These are phyloP conservation scores for Ceratothoa steindachneri DNA, from an alignment of 2,888 invertebrate genomes.

Conservation along the genomic window DNA sequence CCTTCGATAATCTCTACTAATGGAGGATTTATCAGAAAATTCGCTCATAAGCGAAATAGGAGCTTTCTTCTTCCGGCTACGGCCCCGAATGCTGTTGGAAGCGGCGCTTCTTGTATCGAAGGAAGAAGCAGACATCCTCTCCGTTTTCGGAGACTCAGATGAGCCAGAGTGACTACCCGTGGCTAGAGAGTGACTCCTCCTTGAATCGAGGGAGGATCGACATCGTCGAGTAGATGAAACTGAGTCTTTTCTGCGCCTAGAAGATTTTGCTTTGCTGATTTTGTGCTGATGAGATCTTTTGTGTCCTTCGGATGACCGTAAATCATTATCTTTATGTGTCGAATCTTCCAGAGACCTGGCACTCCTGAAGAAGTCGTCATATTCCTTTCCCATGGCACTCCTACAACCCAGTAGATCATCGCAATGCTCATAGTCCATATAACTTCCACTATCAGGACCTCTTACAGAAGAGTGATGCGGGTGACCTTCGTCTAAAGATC, in stretches of 20 bases:
- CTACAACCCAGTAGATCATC: background rate
- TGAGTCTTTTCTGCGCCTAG: background rate
- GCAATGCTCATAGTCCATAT: background rate
- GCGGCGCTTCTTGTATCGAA: background rate
- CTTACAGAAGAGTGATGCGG: background rate
- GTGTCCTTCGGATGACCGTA: background rate
- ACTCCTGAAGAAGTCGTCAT: background rate
- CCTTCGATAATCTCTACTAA: background rate
- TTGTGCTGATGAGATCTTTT: background rate
- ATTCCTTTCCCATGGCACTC: background rate
- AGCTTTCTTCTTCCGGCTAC: background rate
- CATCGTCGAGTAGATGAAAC: background rate
- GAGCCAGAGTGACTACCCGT: background rate
- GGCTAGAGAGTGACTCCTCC: background rate
- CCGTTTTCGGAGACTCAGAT: background rate
- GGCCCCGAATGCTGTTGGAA: background rate
- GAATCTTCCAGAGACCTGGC: background rate
- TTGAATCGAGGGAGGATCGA: background rate
- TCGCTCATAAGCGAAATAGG: background rate
- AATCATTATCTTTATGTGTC: background rate
- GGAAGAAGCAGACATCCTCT: background rate
- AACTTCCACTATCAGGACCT: background rate
- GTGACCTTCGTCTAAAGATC: background rate
- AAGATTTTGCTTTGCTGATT: conserved; percentile 4
- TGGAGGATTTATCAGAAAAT: background rate